Percentiles rank a stretch among this genome's conserved stretches.
These are phyloP conservation scores for Acanthococcus lagerstroemiae DNA, from an alignment of 2,888 invertebrate genomes.

Conservation along the genomic window DNA sequence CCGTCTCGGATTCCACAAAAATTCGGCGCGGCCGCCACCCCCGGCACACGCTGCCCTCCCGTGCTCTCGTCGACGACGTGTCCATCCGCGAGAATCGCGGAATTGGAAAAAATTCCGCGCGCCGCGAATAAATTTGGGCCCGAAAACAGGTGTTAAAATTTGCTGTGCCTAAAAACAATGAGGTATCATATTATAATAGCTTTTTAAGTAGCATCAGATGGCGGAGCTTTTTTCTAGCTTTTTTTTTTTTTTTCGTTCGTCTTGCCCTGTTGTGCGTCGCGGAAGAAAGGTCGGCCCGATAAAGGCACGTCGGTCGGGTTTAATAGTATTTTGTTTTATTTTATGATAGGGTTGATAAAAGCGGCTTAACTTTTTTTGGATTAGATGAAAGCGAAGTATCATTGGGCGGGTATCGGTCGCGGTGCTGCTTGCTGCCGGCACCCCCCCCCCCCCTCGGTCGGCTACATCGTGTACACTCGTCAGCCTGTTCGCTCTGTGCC, in stretches of 20 bases:
- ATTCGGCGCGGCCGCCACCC: too few relatives aligned
- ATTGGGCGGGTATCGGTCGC: conserved; percentile 2
- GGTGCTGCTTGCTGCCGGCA: too few relatives aligned
- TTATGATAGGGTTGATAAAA: conserved; percentile 9
- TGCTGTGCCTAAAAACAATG: background rate
- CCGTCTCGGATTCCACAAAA: too few relatives aligned
- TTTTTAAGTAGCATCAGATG: conserved; percentile 11
- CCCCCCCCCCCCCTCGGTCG: background rate
- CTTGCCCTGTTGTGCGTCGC: background rate
- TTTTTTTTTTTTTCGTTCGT: background rate
- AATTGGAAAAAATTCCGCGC: too few relatives aligned
- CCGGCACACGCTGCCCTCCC: too few relatives aligned
- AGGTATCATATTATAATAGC: background rate
- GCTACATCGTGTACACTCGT: background rate
- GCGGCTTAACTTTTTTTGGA: conserved; percentile 12
- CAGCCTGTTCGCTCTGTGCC: background rate
- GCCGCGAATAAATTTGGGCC: too few relatives aligned
- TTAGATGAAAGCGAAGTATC: conserved; percentile 8
- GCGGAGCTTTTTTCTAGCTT: background rate
- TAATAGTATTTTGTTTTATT: conserved; percentile 11
- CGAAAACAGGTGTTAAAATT: conserved; percentile 4
- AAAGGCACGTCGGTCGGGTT: conserved; percentile 3
- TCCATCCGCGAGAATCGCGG: too few relatives aligned
- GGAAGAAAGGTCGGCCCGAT: background rate
- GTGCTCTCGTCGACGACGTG: too few relatives aligned